Conservation (phyloP, 2,797 vertebrate species). For the Melanitta fusca region DNA sequence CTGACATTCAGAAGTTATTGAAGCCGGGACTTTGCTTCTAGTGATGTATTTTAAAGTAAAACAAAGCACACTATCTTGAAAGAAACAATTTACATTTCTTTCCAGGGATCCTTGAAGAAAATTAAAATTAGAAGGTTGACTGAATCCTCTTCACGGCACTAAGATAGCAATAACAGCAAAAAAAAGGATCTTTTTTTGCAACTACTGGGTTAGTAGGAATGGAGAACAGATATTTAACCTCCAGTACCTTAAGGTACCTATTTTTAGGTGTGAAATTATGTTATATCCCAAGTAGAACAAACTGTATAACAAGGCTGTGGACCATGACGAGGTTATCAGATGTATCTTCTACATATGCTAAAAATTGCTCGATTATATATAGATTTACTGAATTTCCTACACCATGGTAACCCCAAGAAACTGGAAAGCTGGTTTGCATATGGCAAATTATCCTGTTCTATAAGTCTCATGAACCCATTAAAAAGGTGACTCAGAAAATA, state of each 20-base stretch:
- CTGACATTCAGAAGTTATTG: constrained; percentile 55
- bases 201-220: background rate
- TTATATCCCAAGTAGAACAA: background rate
- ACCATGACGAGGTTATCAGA: background rate
- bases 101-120: background rate
- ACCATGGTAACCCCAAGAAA: background rate
- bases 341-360: background rate
- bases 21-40: background rate
- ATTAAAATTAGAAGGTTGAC: background rate
- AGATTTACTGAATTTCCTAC: background rate
- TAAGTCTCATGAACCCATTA: background rate
- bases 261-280: background rate
- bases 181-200: background rate
- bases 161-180: background rate
- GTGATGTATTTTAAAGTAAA: constrained; percentile 4
- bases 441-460: background rate
- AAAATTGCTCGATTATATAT: background rate
- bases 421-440: background rate
- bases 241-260: background rate
- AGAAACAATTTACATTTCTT: background rate
- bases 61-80: background rate
- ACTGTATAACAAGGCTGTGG: background rate
- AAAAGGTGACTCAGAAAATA: background rate
- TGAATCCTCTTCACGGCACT: background rate
- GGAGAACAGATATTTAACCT: background rate